Conservation (phyloP, 2,113 vertebrate species). For the Nesogale talazaci region DNA sequence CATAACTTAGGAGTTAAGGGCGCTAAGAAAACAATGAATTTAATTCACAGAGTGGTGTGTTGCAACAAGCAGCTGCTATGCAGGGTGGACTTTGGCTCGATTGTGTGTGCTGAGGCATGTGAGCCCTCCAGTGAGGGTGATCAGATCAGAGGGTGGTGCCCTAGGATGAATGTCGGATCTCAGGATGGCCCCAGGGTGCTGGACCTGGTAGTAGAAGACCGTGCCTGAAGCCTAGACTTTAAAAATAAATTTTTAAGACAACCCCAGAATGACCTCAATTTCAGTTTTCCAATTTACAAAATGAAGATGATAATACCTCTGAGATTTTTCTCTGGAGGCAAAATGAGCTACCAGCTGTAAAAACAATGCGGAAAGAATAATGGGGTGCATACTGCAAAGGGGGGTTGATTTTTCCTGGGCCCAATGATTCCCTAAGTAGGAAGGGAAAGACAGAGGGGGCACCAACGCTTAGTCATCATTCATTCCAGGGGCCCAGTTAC, state of each 20-base stretch:
- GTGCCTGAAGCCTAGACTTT: neutral
- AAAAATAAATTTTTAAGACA: conserved; percentile 26
- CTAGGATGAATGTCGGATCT: conserved; percentile 45
- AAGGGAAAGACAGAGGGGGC: neutral
- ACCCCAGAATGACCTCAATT: neutral
- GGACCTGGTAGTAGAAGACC: neutral
- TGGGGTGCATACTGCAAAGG: neutral
- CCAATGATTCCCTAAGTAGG: neutral
- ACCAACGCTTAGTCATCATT: neutral
- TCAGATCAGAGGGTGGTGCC: neutral
- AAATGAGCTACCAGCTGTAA: conserved; percentile 55
- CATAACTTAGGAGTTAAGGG: conserved; percentile 27
- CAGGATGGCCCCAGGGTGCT: neutral
- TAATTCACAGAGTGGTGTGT: conserved; percentile 34
- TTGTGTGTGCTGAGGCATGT: conserved; percentile 9
- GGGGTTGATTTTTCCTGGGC: neutral
- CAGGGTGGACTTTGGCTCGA: conserved; percentile 40
- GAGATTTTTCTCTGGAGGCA: conserved; percentile 41
- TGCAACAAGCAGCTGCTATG: conserved; percentile 55
- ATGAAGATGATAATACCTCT: conserved; percentile 57
- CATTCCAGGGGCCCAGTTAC: neutral
- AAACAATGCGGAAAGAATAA: conserved; percentile 40
- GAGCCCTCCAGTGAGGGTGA: conserved; percentile 43
- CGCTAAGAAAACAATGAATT: neutral
- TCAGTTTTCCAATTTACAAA: conserved; percentile 62